Evolutionary conservation across 1,140 invertebrate species (phyloP), one percentile per base, ranked within the genome.

Genomic region (Cyrtorhinus lividipennis): DNA sequence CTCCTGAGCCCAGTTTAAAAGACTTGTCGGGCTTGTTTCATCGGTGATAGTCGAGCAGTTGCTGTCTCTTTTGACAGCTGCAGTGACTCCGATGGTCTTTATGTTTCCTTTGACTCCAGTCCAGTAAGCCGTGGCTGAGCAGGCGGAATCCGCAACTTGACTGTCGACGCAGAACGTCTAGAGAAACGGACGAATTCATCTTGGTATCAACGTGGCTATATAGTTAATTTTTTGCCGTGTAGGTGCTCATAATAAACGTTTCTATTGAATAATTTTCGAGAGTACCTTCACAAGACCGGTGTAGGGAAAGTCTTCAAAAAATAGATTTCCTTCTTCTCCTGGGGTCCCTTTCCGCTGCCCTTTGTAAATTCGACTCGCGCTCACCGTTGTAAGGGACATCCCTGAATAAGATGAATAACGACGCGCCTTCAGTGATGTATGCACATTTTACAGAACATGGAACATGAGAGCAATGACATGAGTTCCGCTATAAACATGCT

Each of bases 151-250:
- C 0, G 90, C 80, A 0, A 85, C 83, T 77, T 90, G 87, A 24
- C 79, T 79, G 72, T 92, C 83, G 15, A 88, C 79, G 70, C 84
- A 89, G 72, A 92, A 93, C 0, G 90, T 92, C 86, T 90, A 71
- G 15, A 77, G 76, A 64, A 63, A n/a, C 72, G 5, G 30, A 5
- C 30, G 15, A 38, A 72, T 38, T 70, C 70, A 3, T 71, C 64
- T 3, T 70, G 69, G 24, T 72, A 70, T 24, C 23, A 45, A 38
- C 30, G 30, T 38, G 30, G 30, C 5, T 38, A 38, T 5, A 18
- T 30, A 23, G 13, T 26, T 56, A 64, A 18, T 24, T 20, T 1
- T 66, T 26, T 24, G 0, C n/a, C n/a, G n/a, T n/a, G n/a, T n/a
- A n/a, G n/a, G 12, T 69, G 18, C 46, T 56, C 67, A n/a, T 13